Base-by-base conservation (phyloP, 2,113 vertebrate species). In the Ameiurus melas region DNA sequence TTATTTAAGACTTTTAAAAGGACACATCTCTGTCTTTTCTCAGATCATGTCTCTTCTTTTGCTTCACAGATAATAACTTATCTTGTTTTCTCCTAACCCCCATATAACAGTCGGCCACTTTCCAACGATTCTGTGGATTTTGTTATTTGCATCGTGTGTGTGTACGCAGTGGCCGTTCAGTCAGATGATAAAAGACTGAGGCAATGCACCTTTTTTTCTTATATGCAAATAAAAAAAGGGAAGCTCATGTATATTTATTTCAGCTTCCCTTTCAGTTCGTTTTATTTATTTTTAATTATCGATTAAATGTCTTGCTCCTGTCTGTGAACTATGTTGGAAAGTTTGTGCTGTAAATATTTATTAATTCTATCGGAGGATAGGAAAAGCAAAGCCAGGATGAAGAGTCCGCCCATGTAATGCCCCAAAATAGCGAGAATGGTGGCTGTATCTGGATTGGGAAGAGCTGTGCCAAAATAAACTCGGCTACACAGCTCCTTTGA, bases 61-160 rank as follows among this genome's bases (percentile, higher is more conserved):
- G 89, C 78, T 78, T 89, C 78, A 91, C 89, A 88, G 83, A 90
- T 81, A 19, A 25, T 90, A 84, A 79, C 89, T 82, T 84, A 62
- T 90, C 86, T 80, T 87, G 22, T 82, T 92, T 89, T 92, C 75
- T 90, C 87, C 92, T 92, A 91, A 93, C 89, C 86, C 90, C 89
- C 73, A 19, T 73, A 83, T 79, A 88, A 80, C 30, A 58, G 64
- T 84, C 27, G 33, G 66, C 73, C 86, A 85, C 85, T 89, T 88
- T 92, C 36, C 83, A 89, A 89, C 83, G n/a, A 92, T 82, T 82
- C 66, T 86, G 84, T 93, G 89, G 90, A 90, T 93, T 84, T 90
- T 89, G 95, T 96, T 95, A 95, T 94, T 94, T 94, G 89, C 55
- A 62, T 73, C 8, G 60, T 83, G 86, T 92, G 91, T 93, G 94